A percentile compares a stretch with the other conserved stretches of the same genome.
phyloP scores from a whole-genome alignment of 2,888 invertebrate species.

The Cryptophagus acutangulus region DNA sequence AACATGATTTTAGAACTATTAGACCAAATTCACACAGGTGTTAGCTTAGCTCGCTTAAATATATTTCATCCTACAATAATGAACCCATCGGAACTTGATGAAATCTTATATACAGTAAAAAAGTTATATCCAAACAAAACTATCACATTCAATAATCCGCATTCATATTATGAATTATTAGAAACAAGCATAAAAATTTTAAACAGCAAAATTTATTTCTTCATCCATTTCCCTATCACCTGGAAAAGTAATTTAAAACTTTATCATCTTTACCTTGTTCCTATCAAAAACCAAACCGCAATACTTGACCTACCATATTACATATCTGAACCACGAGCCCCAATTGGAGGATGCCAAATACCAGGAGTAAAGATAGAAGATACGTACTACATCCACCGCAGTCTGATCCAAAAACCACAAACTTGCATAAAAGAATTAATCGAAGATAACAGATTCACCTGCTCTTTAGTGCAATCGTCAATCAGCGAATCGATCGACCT shows the following conservation, averaged over 20 bases:
- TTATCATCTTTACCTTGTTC: neutral
- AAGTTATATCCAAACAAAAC: neutral
- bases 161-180: conserved; percentile 2
- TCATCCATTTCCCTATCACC: neutral
- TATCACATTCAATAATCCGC: neutral
- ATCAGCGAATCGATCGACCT: neutral
- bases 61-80: neutral
- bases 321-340: neutral
- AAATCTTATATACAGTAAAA: neutral
- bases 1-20: neutral
- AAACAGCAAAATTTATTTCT: conserved; percentile 1
- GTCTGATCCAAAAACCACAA: no score
- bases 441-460: neutral
- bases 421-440: neutral
- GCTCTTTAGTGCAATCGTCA: neutral
- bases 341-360: neutral
- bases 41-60: neutral
- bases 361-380: neutral
- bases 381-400: neutral
- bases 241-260: no score
- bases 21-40: neutral
- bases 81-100: neutral
- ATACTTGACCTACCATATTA: neutral
- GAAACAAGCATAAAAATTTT: neutral
- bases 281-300: neutral